Conservation (phyloP, 2,113 vertebrate genomes). For the Datnioides undecimradiatus region DNA sequence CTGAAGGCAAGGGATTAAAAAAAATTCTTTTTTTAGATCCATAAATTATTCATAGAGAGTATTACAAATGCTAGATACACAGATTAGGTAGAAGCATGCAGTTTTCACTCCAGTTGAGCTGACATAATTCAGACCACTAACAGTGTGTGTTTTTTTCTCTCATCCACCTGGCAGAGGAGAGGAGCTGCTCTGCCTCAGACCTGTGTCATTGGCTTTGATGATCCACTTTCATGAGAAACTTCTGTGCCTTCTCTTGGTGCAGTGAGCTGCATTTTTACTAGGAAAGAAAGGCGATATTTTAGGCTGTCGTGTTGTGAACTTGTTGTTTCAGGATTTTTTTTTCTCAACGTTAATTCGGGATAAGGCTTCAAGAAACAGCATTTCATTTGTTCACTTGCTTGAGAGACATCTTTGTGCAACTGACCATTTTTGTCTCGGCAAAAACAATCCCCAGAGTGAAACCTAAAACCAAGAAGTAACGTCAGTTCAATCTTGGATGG, state of each 20-base stretch:
- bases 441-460: constrained; percentile 42
- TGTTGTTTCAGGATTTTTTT: not conserved
- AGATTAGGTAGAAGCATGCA: constrained; percentile 51
- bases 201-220: constrained; percentile 43
- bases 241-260: not conserved
- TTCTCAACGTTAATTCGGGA: constrained; percentile 16
- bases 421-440: constrained; percentile 17
- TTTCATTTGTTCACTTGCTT: constrained; percentile 14
- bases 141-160: constrained; percentile 49
- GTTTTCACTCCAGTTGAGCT: constrained; percentile 38
- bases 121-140: constrained; percentile 51
- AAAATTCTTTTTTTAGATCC: constrained; percentile 38
- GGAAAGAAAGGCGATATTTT: not conserved
- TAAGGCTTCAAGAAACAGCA: not conserved
- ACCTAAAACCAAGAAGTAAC: constrained; percentile 1
- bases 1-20: constrained; percentile 36
- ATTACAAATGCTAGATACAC: constrained; percentile 59
- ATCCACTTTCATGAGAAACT: constrained; percentile 39
- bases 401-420: constrained; percentile 4
- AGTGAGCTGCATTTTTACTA: constrained; percentile 13
- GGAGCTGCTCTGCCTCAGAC: constrained; percentile 32
- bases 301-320: not conserved
- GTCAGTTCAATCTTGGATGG: not conserved
- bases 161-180: constrained; percentile 51
- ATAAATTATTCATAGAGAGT: constrained; percentile 67